Evolutionary conservation across 2,888 invertebrate species (phyloP), one percentile per base, ranked within the genome.

Genomic region (Nebria brevicollis): DNA sequence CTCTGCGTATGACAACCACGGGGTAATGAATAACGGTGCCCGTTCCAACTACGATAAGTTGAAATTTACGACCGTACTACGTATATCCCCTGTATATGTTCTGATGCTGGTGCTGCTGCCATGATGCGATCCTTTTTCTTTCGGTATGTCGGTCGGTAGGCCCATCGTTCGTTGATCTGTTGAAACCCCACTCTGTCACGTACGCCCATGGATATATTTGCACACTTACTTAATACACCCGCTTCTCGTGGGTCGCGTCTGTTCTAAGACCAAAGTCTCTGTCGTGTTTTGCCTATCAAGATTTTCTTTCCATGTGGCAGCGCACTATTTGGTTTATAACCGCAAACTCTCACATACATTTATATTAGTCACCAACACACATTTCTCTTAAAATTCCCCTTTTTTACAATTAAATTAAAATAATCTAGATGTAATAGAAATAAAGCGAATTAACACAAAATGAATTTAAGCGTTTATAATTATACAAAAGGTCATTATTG

Each of bases 21-120:
- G 75, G 72, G 80, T 80, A 75, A 80, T 80, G 80, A 80, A 80
- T 80, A 80, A 80, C 80, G 75, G 73, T 66, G 34, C 79, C 75
- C 80, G 75, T 75, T 80, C 80, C 75, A 75, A 72, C 72, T 64
- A 64, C 80, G 80, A 80, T 80, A 80, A 80, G 70, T 80, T 80
- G 72, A 75, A 80, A 80, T 80, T 80, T 80, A 80, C 75, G 80
- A 80, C 68, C 80, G 70, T 70, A 66, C 70, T 66, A 13, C 26
- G 20, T 64, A 20, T 20, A 20, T 10, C 72, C 34, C 68, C 79
- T 79, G 72, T 72, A 65, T 72, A 70, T 34, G 10, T 34, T 11
- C 15, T 41, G 41, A 75, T 75, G 68, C 75, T 72, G 64, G 64
- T 72, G 64, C 26, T 65, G 73, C 64, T 65, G 54, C 20, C 73